A percentile compares a stretch with the other conserved stretches of the same genome.
These are phyloP conservation scores for Echinops telfairi DNA, from an alignment of 2,113 vertebrate genomes.

Conservation along the genomic window DNA sequence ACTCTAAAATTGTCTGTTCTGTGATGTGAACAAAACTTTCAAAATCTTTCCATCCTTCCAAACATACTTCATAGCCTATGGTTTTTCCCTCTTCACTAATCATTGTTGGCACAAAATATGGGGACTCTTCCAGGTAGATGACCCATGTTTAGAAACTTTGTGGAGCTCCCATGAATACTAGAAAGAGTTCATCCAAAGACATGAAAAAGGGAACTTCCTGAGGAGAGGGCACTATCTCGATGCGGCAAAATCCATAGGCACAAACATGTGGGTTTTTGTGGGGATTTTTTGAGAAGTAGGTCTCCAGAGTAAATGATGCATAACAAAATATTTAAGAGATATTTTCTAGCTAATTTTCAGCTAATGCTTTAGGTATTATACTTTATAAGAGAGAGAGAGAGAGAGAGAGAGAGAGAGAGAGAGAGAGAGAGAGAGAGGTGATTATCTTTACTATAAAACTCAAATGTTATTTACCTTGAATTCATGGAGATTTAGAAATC, in stretches of 20 bases:
- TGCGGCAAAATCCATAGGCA: constrained; percentile 79
- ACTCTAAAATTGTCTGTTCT: constrained; percentile 89
- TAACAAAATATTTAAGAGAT: constrained; percentile 63
- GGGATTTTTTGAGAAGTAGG: constrained; percentile 4
- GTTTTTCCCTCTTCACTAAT: constrained; percentile 73
- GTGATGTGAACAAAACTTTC: constrained; percentile 84
- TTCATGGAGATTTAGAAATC: constrained; percentile 73
- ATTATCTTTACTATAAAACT: constrained; percentile 70
- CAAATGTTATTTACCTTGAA: constrained; percentile 79
- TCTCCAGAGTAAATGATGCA: constrained; percentile 59
- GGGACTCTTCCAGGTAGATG: constrained; percentile 73
- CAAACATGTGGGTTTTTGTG: constrained; percentile 69
- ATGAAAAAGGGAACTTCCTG: constrained; percentile 79
- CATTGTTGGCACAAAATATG: constrained; percentile 82
- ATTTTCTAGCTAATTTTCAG: constrained; percentile 56
- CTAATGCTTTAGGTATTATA: constrained; percentile 48
- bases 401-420: background rate
- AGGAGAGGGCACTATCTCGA: constrained; percentile 74
- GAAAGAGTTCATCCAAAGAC: constrained; percentile 80
- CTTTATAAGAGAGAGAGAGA: constrained; percentile 40
- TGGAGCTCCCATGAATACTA: constrained; percentile 84
- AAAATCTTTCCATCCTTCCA: constrained; percentile 88
- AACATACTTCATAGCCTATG: constrained; percentile 80
- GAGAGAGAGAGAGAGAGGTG: constrained; percentile 37
- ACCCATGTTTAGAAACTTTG: constrained; percentile 77